phyloP scores from a whole-genome alignment of 2,113 vertebrate species.

The Coracopsis vasa region DNA sequence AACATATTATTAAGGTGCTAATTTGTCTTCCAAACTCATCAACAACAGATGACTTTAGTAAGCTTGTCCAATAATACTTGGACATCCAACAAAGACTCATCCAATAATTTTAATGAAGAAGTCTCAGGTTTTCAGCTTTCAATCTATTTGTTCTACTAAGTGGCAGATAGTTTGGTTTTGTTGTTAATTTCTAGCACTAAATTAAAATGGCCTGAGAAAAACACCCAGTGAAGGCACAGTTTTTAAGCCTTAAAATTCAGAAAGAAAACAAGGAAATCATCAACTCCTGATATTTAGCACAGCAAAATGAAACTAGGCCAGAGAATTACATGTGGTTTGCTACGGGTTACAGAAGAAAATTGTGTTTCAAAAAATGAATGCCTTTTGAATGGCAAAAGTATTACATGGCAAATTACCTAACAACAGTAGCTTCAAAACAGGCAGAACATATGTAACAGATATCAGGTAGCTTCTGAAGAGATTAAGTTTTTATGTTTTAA shows the following conservation, averaged over 20 bases:
- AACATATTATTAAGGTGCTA: neutral
- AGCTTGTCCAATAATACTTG: neutral
- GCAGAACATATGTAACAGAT: neutral
- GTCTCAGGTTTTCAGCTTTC: neutral
- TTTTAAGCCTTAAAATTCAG: neutral
- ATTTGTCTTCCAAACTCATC: neutral
- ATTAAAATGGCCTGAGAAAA: neutral
- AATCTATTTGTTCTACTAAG: neutral
- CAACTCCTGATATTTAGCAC: neutral
- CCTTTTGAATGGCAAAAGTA: constrained; percentile 13
- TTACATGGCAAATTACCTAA: neutral
- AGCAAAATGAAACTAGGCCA: neutral
- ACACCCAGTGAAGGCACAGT: neutral
- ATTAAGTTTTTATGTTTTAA: neutral
- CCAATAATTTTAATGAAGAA: neutral
- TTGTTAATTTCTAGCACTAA: neutral
- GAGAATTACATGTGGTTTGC: neutral
- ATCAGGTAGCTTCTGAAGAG: constrained; percentile 2
- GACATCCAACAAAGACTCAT: neutral
- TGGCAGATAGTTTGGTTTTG: neutral
- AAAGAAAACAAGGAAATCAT: neutral
- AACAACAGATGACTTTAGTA: neutral
- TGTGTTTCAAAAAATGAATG: neutral
- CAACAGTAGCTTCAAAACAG: neutral
- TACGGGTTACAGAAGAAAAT: neutral